Evolutionary conservation across 2,888 invertebrate genomes (phyloP), one percentile per base, ranked within the genome.

Genomic region (Acronicta psi): DNA sequence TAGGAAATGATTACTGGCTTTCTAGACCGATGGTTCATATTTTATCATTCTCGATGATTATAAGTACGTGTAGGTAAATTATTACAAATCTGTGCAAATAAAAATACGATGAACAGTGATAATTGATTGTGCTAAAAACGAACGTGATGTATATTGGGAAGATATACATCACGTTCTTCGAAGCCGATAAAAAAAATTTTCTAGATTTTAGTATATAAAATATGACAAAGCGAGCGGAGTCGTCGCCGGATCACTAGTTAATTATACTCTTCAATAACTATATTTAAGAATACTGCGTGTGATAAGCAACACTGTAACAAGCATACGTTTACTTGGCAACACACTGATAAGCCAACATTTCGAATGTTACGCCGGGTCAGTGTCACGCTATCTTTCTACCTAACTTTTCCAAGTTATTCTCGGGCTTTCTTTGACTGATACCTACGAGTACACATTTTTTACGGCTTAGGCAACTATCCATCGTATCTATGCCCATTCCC

Each of bases 261-360:
- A 17, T 40, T 0, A 11, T 40, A n/a, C n/a, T 13, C 7, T 20
- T 41, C 13, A 20, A 18, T 7, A 44, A 17, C 11, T 44, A 7
- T 29, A 20, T 11, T n/a, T 17, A 16, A 7, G 13, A 37, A 41
- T 36, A 31, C 14, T 11, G 34, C 20, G 9, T 9, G 5, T 25
- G 64, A 67, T 65, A 61, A 46, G 61, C 34, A 46, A 55, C 55
- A 55, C 40, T 51, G 68, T 65, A 17, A 0, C 29, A 17, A 10
- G 34, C 4, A 40, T 40, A 7, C 5, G 5, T 0, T 16, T 45
- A 43, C 17, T 44, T 45, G 10, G 44, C 1, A 50, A 60, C 64
- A 37, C 2, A 0, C n/a, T 46, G 55, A 65, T 65, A 50, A 42
- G 9, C 17, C 6, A 49, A 64, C 40, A 34, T 37, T 45, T 16